Evolutionary conservation across 2,888 invertebrate genomes (phyloP), one percentile per base, ranked within the genome.

Genomic region (Idaea aversata): DNA sequence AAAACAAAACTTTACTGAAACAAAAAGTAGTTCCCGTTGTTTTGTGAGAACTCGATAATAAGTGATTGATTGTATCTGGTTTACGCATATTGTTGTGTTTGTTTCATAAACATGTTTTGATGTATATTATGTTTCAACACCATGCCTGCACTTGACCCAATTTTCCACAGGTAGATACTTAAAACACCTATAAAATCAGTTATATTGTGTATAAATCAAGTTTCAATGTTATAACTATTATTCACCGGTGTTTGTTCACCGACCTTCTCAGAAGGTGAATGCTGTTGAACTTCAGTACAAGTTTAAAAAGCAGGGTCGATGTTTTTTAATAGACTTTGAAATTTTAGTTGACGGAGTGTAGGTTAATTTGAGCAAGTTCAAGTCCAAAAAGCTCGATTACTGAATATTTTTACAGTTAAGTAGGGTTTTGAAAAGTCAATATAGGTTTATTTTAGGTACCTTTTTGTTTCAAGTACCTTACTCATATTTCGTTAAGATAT

Each of bases 91-190:
- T 59, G 59, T 59, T 59, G 25, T 34, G 59, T 7, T 59, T 25
- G 25, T 16, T 59, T 59, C 59, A 4, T 59, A 34, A 34, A 59
- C 59, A 25, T 34, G 13, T 7, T 59, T 34, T 34, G 10, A 25
- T 59, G 4, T 15, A 15, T 59, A 13, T 7, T 59, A 59, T 34
- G 4, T 58, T 15, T 59, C 16, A 25, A 59, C 16, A 34, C 16
- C 58, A 34, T 59, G 34, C 64, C 62, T 72, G 76, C 74, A 71
- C 77, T 77, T 77, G 78, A 77, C 78, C 78, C 63, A 66, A 71
- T 71, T 74, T 73, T 66, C 63, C 64, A 70, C 64, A 63, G 61
- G 61, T 65, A 67, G 64, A 34, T 10, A 59, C 6, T 4, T 59
- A 59, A 16, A 59, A 16, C 65, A 69, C 64, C 16, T 35, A 38